Conservation (phyloP, 2,888 invertebrate species). For the Synergus gifuensis region DNA sequence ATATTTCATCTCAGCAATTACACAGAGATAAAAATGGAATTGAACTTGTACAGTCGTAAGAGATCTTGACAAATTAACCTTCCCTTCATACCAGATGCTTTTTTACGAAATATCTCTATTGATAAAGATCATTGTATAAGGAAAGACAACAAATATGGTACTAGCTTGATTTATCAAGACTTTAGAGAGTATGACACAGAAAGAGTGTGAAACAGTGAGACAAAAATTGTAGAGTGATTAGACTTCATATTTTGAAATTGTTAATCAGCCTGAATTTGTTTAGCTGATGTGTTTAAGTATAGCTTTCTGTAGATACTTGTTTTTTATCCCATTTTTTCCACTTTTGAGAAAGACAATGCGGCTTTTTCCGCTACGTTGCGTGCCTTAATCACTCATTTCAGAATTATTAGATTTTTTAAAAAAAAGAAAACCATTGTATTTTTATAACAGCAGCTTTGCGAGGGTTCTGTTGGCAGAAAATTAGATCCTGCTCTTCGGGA, state of each 20-base stretch:
- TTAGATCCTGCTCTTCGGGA: background rate
- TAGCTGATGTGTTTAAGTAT: background rate
- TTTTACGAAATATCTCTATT: background rate
- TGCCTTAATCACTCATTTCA: background rate
- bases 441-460: background rate
- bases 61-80: background rate
- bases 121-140: background rate
- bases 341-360: background rate
- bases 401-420: background rate
- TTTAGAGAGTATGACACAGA: background rate
- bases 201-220: background rate
- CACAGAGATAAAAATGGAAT: background rate
- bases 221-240: background rate
- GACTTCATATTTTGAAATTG: background rate
- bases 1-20: background rate
- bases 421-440: background rate
- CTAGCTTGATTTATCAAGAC: background rate
- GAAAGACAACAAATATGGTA: background rate
- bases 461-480: background rate
- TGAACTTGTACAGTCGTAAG: background rate
- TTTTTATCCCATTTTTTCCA: background rate
- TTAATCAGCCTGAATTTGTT: background rate
- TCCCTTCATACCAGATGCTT: background rate
- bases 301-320: background rate
- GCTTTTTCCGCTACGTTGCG: background rate